Evolutionary conservation across 2,797 vertebrate genomes (phyloP).

Genomic region (Cossypha niveicapilla): DNA sequence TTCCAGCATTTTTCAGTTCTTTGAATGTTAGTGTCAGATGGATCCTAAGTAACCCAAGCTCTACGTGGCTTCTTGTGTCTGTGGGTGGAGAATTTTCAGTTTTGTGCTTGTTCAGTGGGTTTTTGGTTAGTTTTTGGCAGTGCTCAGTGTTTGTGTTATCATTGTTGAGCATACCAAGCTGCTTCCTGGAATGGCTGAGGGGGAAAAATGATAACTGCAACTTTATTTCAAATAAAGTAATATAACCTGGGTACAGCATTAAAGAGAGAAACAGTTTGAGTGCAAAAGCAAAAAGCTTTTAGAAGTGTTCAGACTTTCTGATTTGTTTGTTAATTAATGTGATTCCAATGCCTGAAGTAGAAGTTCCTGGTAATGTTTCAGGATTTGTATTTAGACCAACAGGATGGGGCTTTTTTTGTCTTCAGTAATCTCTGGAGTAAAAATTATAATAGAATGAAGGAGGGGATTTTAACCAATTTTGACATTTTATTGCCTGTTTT

Average conservation of each 20-base stretch:
- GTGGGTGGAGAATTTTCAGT: neutral
- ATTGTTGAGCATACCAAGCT: neutral
- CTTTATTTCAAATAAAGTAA: neutral
- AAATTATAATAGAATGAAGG: neutral
- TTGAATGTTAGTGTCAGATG: neutral
- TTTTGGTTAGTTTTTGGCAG: neutral
- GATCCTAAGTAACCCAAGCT: neutral
- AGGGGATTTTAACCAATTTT: neutral
- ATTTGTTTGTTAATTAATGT: neutral
- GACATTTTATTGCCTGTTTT: neutral
- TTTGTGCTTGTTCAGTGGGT: neutral
- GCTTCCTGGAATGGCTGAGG: neutral
- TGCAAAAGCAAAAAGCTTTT: neutral
- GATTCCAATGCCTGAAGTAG: neutral
- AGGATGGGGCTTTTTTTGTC: neutral
- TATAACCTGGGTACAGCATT: neutral
- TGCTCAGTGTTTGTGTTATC: neutral
- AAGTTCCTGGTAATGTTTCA: neutral
- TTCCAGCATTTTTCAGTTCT: neutral
- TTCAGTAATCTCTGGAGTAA: neutral
- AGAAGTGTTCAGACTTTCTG: neutral
- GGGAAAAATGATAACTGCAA: neutral
- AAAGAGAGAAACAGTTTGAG: neutral
- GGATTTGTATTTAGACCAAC: neutral
- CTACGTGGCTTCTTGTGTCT: neutral